Base-by-base conservation (phyloP, 37 sponge, comb jelly and placozoan genomes). In the Diacarnus erythraeanus region DNA sequence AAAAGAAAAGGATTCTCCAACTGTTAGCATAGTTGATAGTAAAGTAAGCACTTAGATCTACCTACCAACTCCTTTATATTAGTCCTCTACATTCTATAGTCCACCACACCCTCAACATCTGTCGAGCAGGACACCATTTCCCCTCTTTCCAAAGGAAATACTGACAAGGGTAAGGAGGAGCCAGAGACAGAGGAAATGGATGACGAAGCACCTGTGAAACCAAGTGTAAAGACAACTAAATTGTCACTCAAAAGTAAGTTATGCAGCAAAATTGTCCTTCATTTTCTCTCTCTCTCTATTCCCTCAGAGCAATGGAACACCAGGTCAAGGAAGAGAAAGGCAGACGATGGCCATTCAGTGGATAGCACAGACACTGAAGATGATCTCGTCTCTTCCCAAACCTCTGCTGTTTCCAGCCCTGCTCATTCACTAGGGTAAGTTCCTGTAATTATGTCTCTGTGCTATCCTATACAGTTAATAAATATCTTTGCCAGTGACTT, bases 331-430 rank as follows among this genome's bases (percentile, higher is more conserved):
- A 65, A 30, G 66, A 30, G 27, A n/a, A 18, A 65, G 33, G 2
- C 61, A 35, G 74, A 82, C 0, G 82, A 82, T 23, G 81, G 60
- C 18, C 59, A 38, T 2, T 73, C 74, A 30, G 74, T 82, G 21
- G 82, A 82, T n/a, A 82, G 82, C 66, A 82, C 82, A 44, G 82
- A 82, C 35, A 58, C 64, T 21, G 90, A 90, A 29, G 90, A 90
- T 26, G 86, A 83, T 1, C 42, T 60, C 10, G 0, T 59, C 4
- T 64, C 80, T 0, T 75, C 92, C 6, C n/a, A 40, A 22, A 75
- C 76, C 17, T 90, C 90, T 26, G 70, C 87, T 38, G 83, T 82
- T 1, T 72, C 68, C 27, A 91, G 92, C 54, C 92, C 92, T 25
- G 75, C 84, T 38, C 79, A 75, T 40, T 86, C 87, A 1, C 92